phyloP scores from a whole-genome alignment of 2,113 vertebrate species.

The Panurus biarmicus region DNA sequence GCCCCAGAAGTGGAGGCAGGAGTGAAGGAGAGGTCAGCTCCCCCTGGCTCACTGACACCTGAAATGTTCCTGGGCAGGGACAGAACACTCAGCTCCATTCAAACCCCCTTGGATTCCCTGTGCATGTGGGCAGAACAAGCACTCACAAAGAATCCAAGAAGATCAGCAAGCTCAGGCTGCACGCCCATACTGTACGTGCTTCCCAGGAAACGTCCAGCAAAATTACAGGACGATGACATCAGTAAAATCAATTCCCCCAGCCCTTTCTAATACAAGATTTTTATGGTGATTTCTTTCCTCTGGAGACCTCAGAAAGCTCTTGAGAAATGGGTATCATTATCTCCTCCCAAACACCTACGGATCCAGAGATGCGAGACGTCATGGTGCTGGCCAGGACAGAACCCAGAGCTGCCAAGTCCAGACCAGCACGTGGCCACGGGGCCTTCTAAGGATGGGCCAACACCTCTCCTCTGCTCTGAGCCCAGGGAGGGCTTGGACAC shows the following conservation, averaged over 20 bases:
- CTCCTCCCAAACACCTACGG: background rate
- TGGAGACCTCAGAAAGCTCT: background rate
- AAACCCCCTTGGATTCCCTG: background rate
- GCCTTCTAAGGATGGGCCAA: background rate
- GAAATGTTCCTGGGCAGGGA: background rate
- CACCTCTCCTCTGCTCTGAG: background rate
- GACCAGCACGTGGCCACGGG: background rate
- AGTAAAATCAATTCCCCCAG: background rate
- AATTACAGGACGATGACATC: background rate
- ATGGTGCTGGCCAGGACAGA: background rate
- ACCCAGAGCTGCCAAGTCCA: background rate
- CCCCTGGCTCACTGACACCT: background rate
- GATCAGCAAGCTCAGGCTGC: background rate
- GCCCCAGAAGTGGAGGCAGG: background rate
- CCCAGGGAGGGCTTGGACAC: background rate
- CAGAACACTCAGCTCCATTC: background rate
- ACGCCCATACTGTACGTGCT: background rate
- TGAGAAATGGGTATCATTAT: background rate
- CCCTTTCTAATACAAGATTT: background rate
- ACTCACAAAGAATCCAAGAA: background rate
- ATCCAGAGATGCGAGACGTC: background rate
- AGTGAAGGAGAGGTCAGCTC: background rate
- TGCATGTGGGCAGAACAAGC: background rate
- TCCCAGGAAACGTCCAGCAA: background rate
- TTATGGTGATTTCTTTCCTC: background rate